phyloP scores from a whole-genome alignment of 1,140 invertebrate species.

The Neodiprion fabricii region DNA sequence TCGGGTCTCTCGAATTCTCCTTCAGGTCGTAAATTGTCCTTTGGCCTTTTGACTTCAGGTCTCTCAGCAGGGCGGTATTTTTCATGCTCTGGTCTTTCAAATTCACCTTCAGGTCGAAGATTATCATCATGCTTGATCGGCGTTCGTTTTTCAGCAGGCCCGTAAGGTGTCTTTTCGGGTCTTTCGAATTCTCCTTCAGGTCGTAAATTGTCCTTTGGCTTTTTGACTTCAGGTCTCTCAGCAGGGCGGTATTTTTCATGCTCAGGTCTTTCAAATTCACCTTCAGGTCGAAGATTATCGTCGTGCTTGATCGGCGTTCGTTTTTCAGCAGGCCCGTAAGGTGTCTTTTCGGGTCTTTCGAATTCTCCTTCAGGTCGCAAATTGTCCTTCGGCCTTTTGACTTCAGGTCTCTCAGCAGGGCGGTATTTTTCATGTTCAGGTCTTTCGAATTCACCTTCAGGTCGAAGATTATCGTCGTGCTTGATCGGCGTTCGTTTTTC shows the following conservation, averaged over 20 bases:
- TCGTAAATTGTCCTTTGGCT: conserved; percentile 59
- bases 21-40: conserved; percentile 66
- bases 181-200: conserved; percentile 63
- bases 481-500: conserved; percentile 50
- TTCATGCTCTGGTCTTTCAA: conserved; percentile 46
- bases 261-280: conserved; percentile 54
- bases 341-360: conserved; percentile 33
- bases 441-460: conserved; percentile 61
- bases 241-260: conserved; percentile 32
- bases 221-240: conserved; percentile 48
- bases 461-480: conserved; percentile 59
- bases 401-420: conserved; percentile 58
- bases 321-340: conserved; percentile 59
- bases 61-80: conserved; percentile 36
- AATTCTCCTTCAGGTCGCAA: conserved; percentile 62
- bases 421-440: conserved; percentile 40
- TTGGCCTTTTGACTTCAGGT: conserved; percentile 26
- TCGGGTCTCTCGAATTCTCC: conserved; percentile 64
- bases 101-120: conserved; percentile 53
- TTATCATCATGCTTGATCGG: conserved; percentile 49
- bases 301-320: conserved; percentile 64
- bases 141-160: conserved; percentile 38
- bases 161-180: conserved; percentile 35
- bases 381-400: conserved; percentile 61
- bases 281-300: conserved; percentile 72